Percentiles rank a stretch among this genome's conserved stretches.
These are phyloP conservation scores for Tetropium fuscum DNA, from an alignment of 2,888 invertebrate genomes.

Conservation along the genomic window DNA sequence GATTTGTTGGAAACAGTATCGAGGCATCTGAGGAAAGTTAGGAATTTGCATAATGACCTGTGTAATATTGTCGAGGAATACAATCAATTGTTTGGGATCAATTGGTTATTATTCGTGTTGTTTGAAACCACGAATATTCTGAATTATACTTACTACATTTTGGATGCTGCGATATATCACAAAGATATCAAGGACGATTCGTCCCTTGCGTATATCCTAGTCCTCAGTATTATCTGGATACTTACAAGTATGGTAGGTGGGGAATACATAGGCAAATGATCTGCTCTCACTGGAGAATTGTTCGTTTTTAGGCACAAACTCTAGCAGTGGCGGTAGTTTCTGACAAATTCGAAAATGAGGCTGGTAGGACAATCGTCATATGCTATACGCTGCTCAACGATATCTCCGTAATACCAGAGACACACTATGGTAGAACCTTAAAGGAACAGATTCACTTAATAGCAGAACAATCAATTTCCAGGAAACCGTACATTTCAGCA, in stretches of 20 bases:
- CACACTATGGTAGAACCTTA: slow-evolving; percentile 14
- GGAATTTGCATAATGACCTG: neutral
- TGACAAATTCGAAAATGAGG: slow-evolving; percentile 27
- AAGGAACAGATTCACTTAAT: slow-evolving; percentile 24
- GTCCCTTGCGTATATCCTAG: neutral
- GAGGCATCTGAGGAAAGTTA: neutral
- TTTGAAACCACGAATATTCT: neutral
- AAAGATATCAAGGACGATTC: neutral
- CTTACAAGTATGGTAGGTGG: neutral
- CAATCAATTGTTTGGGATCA: slow-evolving; percentile 4
- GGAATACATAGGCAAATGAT: neutral
- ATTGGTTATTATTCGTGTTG: neutral
- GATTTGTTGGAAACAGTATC: neutral
- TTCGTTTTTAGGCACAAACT: slow-evolving; percentile 32
- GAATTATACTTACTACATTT: neutral
- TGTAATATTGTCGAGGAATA: slow-evolving; percentile 1
- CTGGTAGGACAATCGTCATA: slow-evolving; percentile 19
- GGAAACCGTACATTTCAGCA: slow-evolving; percentile 29
- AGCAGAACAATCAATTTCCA: slow-evolving; percentile 28
- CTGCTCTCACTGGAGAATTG: neutral
- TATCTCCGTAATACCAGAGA: slow-evolving; percentile 15
- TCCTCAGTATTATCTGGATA: neutral
- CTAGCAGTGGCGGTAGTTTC: slow-evolving; percentile 27
- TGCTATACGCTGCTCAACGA: slow-evolving; percentile 30
- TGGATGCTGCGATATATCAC: neutral